Evolutionary conservation across 53 echinoderm and acorn worm species (phyloP), one percentile per base, ranked within the genome.

Genomic region (Paelopatides confundens): DNA sequence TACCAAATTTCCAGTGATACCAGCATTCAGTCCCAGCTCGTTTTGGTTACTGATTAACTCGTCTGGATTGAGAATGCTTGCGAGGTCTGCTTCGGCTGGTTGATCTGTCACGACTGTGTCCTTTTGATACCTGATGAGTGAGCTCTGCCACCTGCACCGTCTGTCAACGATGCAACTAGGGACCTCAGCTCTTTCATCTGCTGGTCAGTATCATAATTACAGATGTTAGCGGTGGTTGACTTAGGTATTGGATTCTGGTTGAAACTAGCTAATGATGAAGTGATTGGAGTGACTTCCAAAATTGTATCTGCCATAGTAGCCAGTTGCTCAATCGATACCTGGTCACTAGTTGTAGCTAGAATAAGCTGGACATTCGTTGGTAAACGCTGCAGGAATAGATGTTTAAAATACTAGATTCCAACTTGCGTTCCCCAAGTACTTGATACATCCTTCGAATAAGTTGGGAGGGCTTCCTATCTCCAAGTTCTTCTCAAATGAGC

Each of bases 401-500:
- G 87, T 62, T 66, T 65, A 9, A 88, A 27, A 89, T 69, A 48
- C 63, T 68, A 21, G 67, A 69, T 12, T 89, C 89, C 18, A 89
- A 40, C 6, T 17, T 2, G 35, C 17, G 18, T 4, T 68, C 69
- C 2, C 69, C 82, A 1, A 89, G 38, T 14, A 89, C 30, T 48
- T 89, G 89, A 1, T 63, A 27, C 89, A 89, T 89, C 26, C 82
- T 28, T 12, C 89, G 49, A 5, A 68, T 26, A 2, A 89, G 69
- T 68, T 89, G 89, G 5, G 62, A 27, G 12, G 89, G 82, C 5
- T 50, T 82, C 1, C 70, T 15, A 36, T 89, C 89, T 7, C 82
- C 91, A 1, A 91, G 62, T 39, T 91, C 83, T 66, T 91, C 87
- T 27, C 27, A 28, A 8, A 23, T 76, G 26, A 87, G 76, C 33